A percentile compares a stretch with the other conserved stretches of the same genome.
phyloP scores from a whole-genome alignment of 2,888 invertebrate species.

The Boloria selene region DNA sequence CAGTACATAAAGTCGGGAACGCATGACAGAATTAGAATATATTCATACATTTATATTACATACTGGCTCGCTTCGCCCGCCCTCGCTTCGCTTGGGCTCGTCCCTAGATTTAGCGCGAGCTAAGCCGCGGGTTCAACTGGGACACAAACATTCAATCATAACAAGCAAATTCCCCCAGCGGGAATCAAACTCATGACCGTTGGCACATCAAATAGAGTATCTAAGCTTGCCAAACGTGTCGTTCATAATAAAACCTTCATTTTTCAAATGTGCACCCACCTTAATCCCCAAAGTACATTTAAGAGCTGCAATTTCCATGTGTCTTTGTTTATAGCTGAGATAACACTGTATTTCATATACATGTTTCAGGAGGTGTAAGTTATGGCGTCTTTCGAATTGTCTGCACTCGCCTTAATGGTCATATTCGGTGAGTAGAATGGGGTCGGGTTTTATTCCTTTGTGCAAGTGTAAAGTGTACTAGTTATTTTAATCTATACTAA shows the following conservation, averaged over 20 bases:
- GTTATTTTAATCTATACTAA: no score
- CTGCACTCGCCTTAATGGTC: constrained; percentile 31
- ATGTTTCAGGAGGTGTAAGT: constrained; percentile 43
- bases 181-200: no score
- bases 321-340: constrained; percentile 46
- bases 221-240: not conserved
- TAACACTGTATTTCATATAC: constrained; percentile 48
- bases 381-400: constrained; percentile 33
- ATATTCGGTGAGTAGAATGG: constrained; percentile 16
- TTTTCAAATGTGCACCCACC: constrained; percentile 29
- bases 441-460: constrained; percentile 11
- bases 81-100: no score
- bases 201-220: no score
- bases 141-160: no score
- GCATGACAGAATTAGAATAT: not conserved
- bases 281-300: constrained; percentile 42
- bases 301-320: constrained; percentile 48
- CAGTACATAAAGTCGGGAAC: not conserved
- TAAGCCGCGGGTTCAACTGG: no score
- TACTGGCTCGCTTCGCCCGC: no score
- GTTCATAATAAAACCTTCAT: not conserved
- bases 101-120: no score
- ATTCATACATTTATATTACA: no score
- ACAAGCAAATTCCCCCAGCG: no score
- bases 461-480: constrained; percentile 6